These are phyloP conservation scores for Sebastes nivosus DNA, from an alignment of 2,797 vertebrate genomes.

Conservation along the genomic window DNA sequence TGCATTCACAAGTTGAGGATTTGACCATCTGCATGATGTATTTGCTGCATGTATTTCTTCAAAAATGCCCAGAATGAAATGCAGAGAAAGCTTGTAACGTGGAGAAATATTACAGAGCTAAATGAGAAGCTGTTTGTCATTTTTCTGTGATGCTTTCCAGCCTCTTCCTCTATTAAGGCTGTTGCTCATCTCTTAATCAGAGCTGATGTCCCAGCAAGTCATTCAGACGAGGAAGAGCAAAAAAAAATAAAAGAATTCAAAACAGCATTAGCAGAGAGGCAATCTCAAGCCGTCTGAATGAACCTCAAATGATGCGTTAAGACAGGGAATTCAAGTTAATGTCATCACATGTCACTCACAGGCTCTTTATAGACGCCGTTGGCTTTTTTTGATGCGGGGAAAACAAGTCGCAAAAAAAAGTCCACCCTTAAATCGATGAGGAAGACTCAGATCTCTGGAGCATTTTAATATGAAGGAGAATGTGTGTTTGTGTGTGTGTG, in stretches of 20 bases:
- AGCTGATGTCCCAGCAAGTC: conserved; percentile 76
- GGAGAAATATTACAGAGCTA: conserved; percentile 28
- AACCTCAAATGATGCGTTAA: conserved; percentile 75
- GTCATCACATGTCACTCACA: conserved; percentile 79
- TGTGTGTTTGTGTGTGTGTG: conserved; percentile 16
- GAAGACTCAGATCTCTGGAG: conserved; percentile 58
- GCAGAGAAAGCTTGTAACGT: conserved; percentile 12
- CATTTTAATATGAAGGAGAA: conserved; percentile 53
- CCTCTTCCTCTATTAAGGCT: conserved; percentile 65
- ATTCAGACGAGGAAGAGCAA: conserved; percentile 39
- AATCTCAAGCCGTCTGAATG: conserved; percentile 69
- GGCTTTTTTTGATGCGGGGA: conserved; percentile 54
- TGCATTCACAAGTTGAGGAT: conserved; percentile 38
- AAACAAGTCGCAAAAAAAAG: conserved; percentile 56
- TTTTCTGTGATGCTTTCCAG: conserved; percentile 46
- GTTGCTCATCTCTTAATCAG: conserved; percentile 75
- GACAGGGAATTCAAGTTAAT: conserved; percentile 77
- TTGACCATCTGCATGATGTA: conserved; percentile 33
- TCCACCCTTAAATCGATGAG: conserved; percentile 64
- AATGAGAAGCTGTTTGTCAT: conserved; percentile 59
- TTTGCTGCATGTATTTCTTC: conserved; percentile 8
- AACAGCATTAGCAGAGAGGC: conserved; percentile 72
- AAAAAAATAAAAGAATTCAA: conserved; percentile 48
- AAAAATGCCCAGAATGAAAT: conserved; percentile 24
- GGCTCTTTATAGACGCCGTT: conserved; percentile 47